Percentiles rank a stretch among this genome's conserved stretches.
Evolutionary conservation across 1,140 invertebrate genomes (phyloP).

Genomic region (Pogonomyrmex californicus): DNA sequence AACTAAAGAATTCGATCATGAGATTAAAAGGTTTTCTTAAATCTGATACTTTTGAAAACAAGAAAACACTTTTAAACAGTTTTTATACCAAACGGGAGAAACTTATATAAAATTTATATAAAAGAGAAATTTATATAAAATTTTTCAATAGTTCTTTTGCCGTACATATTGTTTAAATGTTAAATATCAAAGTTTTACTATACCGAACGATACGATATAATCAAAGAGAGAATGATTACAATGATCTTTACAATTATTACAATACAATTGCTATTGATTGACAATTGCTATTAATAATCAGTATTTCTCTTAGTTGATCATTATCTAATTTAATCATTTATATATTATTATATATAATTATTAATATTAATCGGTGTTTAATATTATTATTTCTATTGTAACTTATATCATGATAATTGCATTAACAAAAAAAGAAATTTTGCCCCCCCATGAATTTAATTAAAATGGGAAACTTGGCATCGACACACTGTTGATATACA

Average conservation of each 20-base stretch:
- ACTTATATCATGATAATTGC: not conserved
- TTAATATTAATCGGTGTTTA: constrained; percentile 27
- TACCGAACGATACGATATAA: not conserved
- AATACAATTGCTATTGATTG: constrained; percentile 26
- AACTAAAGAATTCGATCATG: constrained; percentile 9
- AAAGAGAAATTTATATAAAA: not conserved
- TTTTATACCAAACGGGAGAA: not conserved
- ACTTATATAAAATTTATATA: not conserved
- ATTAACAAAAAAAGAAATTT: not conserved
- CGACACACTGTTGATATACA: not conserved
- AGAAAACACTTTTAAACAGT: not conserved
- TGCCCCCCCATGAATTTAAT: constrained; percentile 14
- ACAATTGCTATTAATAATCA: constrained; percentile 4
- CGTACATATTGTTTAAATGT: not conserved
- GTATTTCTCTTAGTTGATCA: constrained; percentile 1
- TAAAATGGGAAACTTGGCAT: not conserved
- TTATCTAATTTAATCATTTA: constrained; percentile 36
- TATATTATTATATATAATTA: not conserved
- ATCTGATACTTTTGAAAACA: not conserved
- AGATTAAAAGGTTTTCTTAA: constrained; percentile 10
- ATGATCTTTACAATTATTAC: not conserved
- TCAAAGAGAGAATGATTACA: not conserved
- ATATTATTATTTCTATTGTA: not conserved
- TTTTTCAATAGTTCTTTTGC: not conserved
- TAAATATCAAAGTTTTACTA: not conserved